Base-by-base conservation (phyloP, 2,113 vertebrate genomes). In the Poeciliopsis occidentalis region DNA sequence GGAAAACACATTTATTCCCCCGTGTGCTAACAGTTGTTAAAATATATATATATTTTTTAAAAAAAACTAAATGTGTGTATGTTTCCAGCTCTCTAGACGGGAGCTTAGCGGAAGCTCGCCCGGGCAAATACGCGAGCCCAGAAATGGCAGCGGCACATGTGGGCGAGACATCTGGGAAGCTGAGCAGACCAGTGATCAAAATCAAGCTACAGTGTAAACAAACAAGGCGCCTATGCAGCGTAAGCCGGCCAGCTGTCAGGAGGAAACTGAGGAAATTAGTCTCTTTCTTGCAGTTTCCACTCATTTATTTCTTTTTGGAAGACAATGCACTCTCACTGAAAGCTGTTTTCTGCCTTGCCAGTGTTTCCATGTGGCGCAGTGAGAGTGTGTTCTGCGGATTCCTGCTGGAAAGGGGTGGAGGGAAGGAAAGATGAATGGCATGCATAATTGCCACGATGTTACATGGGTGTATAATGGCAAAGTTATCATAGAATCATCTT, bases 101-200 rank as follows among this genome's bases (percentile, higher is more conserved):
- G 63, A 62, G 34, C 34, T 27, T 44, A 41, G 57, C 17, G 17
- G 19, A 54, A 7, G 47, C 47, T 57, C 24, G 19, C 6, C 31
- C 6, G 10, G 37, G 57, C 8, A 13, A 32, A 39, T n/a, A 29
- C 6, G 32, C n/a, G 8, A 15, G 54, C 7, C 32, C 24, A 34
- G 12, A 86, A 75, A 76, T 76, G 68, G 62, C 69, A 76, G 79
- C 60, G 62, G 68, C 83, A 78, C 86, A 78, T 75, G 82, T 87
- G 85, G 82, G 60, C 15, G 66, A 84, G 73, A 91, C 92, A 93
- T 92, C 92, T 92, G 92, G 87, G 87, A 75, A 82, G 76, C 77
- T 80, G 73, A 85, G 76, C 86, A 85, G 89, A 88, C 84, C 88
- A 88, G 83, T 91, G 89, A 91, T 89, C 88, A 88, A 88, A 86